Conservation (phyloP, 2,113 vertebrate genomes). For the Australoheros scitulus region DNA sequence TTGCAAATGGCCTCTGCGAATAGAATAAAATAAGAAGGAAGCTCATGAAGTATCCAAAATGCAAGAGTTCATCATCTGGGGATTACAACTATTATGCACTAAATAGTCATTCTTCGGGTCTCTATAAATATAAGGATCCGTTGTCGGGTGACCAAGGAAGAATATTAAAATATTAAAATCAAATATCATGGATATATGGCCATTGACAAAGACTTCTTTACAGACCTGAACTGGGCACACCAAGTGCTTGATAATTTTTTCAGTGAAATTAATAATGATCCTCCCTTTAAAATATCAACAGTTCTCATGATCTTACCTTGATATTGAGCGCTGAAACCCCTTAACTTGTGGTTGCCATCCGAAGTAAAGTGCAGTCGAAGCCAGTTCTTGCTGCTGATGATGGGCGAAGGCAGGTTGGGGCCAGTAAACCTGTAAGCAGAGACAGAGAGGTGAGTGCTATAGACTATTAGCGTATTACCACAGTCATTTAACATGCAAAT, state of each 20-base stretch:
- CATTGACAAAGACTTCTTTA: neutral
- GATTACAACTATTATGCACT: neutral
- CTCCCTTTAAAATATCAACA: neutral
- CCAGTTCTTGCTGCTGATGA: slow-evolving; percentile 99
- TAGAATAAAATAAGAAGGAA: slow-evolving; percentile 6
- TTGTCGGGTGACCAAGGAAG: neutral
- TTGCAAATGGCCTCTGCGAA: neutral
- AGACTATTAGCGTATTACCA: slow-evolving; percentile 1
- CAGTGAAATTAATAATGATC: neutral
- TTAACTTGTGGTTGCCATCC: slow-evolving; percentile 94
- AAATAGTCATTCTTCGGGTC: neutral
- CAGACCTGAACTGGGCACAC: neutral
- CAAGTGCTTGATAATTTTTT: neutral
- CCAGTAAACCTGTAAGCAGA: slow-evolving; percentile 90
- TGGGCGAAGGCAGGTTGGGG: slow-evolving; percentile 91
- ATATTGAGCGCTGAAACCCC: slow-evolving; percentile 96
- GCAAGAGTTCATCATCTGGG: neutral
- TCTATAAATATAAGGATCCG: neutral
- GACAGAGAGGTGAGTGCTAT: neutral
- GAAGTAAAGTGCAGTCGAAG: slow-evolving; percentile 95
- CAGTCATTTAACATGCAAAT: slow-evolving; percentile 8
- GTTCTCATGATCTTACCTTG: slow-evolving; percentile 84
- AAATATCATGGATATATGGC: neutral
- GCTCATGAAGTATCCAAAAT: neutral
- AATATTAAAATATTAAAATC: neutral